Evolutionary conservation across 1,140 invertebrate genomes (phyloP).

Genomic region (Scaptomyza hsui): DNA sequence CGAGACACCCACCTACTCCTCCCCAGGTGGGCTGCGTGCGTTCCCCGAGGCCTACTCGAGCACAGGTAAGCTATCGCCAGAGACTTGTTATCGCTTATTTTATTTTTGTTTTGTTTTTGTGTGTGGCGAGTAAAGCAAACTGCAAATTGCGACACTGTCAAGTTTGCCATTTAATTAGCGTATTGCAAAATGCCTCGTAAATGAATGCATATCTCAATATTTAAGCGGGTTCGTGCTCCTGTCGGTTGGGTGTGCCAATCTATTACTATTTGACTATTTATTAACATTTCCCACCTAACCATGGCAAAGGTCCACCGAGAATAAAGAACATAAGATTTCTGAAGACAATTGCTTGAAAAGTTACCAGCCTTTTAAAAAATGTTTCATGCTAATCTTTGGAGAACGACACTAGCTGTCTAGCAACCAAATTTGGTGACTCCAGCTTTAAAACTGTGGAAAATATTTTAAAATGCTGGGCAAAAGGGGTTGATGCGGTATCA

Average conservation of each 20-base stretch:
- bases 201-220: slow-evolving; percentile 43
- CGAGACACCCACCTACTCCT: slow-evolving; percentile 82
- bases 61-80: slow-evolving; percentile 70
- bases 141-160: slow-evolving; percentile 45
- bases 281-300: neutral
- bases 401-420: no score
- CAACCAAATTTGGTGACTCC: no score
- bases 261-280: no score
- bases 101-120: slow-evolving; percentile 18
- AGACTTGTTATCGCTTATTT: slow-evolving; percentile 15
- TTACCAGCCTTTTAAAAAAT: no score
- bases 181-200: slow-evolving; percentile 68
- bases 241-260: slow-evolving; percentile 47
- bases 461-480: no score
- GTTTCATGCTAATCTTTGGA: no score
- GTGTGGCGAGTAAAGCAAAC: slow-evolving; percentile 38
- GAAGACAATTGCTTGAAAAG: no score
- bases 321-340: no score
- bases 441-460: no score
- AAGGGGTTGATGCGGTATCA: no score
- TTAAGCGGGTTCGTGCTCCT: slow-evolving; percentile 54
- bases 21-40: slow-evolving; percentile 75
- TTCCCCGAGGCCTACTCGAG: slow-evolving; percentile 83
- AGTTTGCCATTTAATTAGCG: slow-evolving; percentile 77
- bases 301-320: neutral